Conservation (phyloP, 2,113 vertebrate genomes). For the Rissa tridactyla region DNA sequence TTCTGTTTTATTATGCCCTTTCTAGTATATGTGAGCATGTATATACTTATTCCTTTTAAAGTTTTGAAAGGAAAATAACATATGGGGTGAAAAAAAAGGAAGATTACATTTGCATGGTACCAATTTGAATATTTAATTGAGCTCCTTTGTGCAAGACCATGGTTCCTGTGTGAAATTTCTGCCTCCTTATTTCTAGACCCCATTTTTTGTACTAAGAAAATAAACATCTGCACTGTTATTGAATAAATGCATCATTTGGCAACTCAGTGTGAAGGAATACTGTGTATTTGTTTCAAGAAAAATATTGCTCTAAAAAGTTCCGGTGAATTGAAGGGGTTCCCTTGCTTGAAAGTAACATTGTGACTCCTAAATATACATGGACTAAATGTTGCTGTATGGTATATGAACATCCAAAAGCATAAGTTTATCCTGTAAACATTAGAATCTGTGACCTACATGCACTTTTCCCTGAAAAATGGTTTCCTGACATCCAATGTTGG, state of each 20-base stretch:
- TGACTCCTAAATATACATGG: not conserved
- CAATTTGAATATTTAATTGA: not conserved
- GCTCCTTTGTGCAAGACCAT: not conserved
- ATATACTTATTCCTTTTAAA: conserved; percentile 1
- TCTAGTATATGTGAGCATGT: not conserved
- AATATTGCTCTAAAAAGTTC: not conserved
- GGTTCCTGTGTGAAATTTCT: conserved; percentile 5
- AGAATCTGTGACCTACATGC: not conserved
- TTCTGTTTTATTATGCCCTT: not conserved
- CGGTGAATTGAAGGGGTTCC: not conserved
- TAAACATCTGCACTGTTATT: not conserved
- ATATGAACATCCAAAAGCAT: not conserved
- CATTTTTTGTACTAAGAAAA: not conserved
- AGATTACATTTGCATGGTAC: not conserved
- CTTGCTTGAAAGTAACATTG: not conserved
- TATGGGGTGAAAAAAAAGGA: not conserved
- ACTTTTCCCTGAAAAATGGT: not conserved
- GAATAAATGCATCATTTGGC: not conserved
- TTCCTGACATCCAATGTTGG: not conserved
- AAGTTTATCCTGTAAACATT: not conserved
- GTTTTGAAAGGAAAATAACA: conserved; percentile 41
- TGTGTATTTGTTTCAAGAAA: not conserved
- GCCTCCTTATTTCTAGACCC: not conserved
- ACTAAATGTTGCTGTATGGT: not conserved
- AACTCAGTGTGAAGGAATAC: not conserved